Conservation (phyloP, 2,888 invertebrate species). For the Muschampia plurimacula region DNA sequence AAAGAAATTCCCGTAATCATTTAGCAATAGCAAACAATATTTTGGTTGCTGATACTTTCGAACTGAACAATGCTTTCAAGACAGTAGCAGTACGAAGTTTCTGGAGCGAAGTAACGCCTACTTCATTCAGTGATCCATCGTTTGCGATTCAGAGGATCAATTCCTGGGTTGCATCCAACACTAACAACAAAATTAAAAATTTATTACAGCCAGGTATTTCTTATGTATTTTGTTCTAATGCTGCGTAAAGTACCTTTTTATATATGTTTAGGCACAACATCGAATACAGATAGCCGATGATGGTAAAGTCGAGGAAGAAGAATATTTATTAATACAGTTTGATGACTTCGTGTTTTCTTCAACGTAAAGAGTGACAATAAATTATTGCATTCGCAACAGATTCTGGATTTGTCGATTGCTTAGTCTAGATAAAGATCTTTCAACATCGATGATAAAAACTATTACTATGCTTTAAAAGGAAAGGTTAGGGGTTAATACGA, state of each 20-base stretch:
- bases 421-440: background rate
- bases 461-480: too few relatives aligned
- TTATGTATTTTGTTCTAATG: too few relatives aligned
- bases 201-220: slow-evolving; percentile 84
- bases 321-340: too few relatives aligned
- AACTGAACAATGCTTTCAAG: slow-evolving; percentile 62
- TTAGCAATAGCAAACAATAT: slow-evolving; percentile 70
- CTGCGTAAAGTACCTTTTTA: background rate
- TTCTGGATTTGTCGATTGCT: background rate
- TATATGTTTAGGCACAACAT: background rate
- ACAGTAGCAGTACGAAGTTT: slow-evolving; percentile 73
- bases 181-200: slow-evolving; percentile 88
- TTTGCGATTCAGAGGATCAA: slow-evolving; percentile 87
- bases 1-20: slow-evolving; percentile 63
- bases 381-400: background rate
- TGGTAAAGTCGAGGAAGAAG: too few relatives aligned
- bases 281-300: too few relatives aligned
- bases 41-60: slow-evolving; percentile 65
- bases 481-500: background rate
- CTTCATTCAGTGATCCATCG: slow-evolving; percentile 81
- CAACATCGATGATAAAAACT: too few relatives aligned
- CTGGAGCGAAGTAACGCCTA: slow-evolving; percentile 81
- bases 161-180: slow-evolving; percentile 89
- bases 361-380: too few relatives aligned
- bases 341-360: background rate